These are phyloP conservation scores for Chaetophractus vellerosus DNA, from an alignment of 2,797 vertebrate species.

Conservation along the genomic window DNA sequence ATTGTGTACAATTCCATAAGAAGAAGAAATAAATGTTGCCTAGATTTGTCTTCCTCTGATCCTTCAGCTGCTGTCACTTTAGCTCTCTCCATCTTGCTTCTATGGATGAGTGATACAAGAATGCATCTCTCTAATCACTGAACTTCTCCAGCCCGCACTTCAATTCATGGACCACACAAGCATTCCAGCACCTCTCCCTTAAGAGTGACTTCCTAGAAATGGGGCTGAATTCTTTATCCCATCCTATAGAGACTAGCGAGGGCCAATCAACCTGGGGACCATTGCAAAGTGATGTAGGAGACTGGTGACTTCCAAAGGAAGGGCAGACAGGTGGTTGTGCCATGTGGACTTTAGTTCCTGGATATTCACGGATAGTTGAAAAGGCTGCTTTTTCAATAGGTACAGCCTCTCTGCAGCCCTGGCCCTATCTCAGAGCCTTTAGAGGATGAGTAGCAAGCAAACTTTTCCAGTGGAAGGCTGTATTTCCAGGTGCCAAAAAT, in stretches of 20 bases:
- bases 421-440: slow-evolving; percentile 49
- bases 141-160: background rate
- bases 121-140: background rate
- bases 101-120: background rate
- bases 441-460: slow-evolving; percentile 75
- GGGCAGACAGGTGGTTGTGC: background rate
- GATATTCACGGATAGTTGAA: background rate
- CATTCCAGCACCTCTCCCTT: background rate
- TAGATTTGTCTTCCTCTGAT: background rate
- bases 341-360: slow-evolving; percentile 51
- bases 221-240: background rate
- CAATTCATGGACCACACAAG: background rate
- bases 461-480: slow-evolving; percentile 77
- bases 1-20: background rate
- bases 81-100: background rate
- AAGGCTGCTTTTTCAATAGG: slow-evolving; percentile 67
- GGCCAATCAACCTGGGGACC: background rate
- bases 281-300: slow-evolving; percentile 36
- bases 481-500: slow-evolving; percentile 77
- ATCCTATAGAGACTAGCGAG: background rate
- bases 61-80: background rate
- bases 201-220: background rate
- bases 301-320: background rate
- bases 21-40: background rate
- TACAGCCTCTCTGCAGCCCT: slow-evolving; percentile 61